Evolutionary conservation across 2,797 vertebrate genomes (phyloP), one percentile per base, ranked within the genome.

Genomic region (Tapera naevia): DNA sequence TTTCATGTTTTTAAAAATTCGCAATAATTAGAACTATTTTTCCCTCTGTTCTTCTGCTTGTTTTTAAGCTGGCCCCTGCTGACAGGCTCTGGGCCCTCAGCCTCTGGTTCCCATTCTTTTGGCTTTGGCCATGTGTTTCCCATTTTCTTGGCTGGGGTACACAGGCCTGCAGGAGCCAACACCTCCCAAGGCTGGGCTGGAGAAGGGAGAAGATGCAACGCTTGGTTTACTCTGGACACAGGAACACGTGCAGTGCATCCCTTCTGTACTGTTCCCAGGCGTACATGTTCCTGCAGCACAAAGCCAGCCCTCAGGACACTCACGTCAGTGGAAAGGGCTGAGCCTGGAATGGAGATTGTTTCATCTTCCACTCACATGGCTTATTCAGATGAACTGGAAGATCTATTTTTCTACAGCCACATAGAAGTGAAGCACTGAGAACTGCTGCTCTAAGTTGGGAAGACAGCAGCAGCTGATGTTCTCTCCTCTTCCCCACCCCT

Each of bases 1-100:
- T 86, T 92, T 92, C 80, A 64, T 70, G 45, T 27, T 80, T 89
- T 87, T 51, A 78, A 8, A 74, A 65, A 79, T 27, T 86, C 67
- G 7, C n/a, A 46, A 13, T 43, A 87, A 72, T 76, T 82, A 69
- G 21, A 65, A 72, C 32, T 53, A 23, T 33, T 92, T 79, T 35
- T 30, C 25, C 30, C 30, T 48, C 58, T 50, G 41, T 91, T 89
- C 45, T 39, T 84, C 69, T 79, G 72, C 24, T 82, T 74, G 84
- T 84, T 88, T 83, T 25, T 28, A 54, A 91, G 64, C 12, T 92
- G 70, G 24, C 8, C 48, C 53, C 73, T n/a, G 48, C 48, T 88
- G 61, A 48, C 78, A 45, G 71, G 60, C 70, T 60, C 54, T 23
- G 57, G 88, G 86, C 58, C 83, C 83, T 88, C 87, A 88, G 1